A percentile compares a stretch with the other conserved stretches of the same genome.
These are phyloP conservation scores for Morpho achilles DNA, from an alignment of 2,888 invertebrate genomes.

Conservation along the genomic window DNA sequence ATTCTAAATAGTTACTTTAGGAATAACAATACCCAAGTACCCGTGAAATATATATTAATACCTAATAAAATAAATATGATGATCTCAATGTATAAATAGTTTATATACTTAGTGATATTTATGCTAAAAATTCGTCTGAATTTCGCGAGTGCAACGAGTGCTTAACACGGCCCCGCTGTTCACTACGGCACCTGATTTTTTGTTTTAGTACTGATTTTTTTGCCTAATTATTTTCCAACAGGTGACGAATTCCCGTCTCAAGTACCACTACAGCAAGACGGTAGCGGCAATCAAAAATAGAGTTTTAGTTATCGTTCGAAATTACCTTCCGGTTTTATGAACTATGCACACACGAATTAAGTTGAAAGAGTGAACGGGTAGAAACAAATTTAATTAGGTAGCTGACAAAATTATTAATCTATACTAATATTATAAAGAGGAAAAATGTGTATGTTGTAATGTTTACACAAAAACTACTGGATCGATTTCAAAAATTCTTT, in stretches of 20 bases:
- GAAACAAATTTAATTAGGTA: too few relatives aligned
- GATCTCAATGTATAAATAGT: too few relatives aligned
- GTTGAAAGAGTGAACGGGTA: constrained; percentile 7
- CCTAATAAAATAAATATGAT: too few relatives aligned
- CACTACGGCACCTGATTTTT: constrained; percentile 67
- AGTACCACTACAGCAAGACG: constrained; percentile 65
- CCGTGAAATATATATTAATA: too few relatives aligned
- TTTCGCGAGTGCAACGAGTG: constrained; percentile 55
- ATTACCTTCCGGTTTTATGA: constrained; percentile 57
- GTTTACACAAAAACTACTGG: too few relatives aligned
- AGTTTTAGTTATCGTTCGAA: constrained; percentile 64
- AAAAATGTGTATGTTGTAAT: too few relatives aligned
- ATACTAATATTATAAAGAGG: too few relatives aligned
- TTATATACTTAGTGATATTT: constrained; percentile 33
- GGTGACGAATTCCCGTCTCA: constrained; percentile 76
- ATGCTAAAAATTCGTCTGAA: constrained; percentile 47
- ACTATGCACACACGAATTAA: constrained; percentile 26
- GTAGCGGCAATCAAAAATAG: constrained; percentile 54
- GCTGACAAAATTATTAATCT: too few relatives aligned
- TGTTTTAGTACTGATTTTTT: constrained; percentile 75
- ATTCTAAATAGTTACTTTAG: too few relatives aligned
- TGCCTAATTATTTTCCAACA: constrained; percentile 80
- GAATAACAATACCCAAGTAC: too few relatives aligned
- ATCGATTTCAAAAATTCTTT: too few relatives aligned
- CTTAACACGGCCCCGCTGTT: constrained; percentile 61